Percentiles rank a stretch among this genome's conserved stretches.
These are phyloP conservation scores for Archaeoteleia sp. DNA, from an alignment of 2,888 invertebrate genomes.

Conservation along the genomic window DNA sequence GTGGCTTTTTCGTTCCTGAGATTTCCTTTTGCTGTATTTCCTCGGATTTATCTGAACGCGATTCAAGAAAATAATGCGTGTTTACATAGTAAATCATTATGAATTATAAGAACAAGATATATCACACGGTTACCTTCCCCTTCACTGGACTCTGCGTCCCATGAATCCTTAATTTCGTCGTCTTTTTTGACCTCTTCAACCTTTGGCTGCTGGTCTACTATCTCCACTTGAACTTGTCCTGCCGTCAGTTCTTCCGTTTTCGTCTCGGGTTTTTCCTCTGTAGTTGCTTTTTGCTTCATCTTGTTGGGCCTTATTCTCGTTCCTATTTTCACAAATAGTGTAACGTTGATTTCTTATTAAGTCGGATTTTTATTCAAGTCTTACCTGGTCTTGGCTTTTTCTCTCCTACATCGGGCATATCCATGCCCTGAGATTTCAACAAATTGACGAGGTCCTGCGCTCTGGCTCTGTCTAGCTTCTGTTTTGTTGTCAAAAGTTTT, in stretches of 20 bases:
- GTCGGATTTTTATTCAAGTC: too few relatives aligned
- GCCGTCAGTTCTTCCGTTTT: constrained; percentile 70
- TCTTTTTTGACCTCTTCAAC: constrained; percentile 66
- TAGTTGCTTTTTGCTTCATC: constrained; percentile 80
- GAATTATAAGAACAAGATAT: too few relatives aligned
- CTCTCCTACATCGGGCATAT: constrained; percentile 84
- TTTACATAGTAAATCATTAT: constrained; percentile 46
- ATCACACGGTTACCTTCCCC: constrained; percentile 73
- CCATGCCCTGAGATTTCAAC: constrained; percentile 91
- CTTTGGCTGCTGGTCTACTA: constrained; percentile 76
- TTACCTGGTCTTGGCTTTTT: constrained; percentile 77
- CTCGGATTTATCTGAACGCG: too few relatives aligned
- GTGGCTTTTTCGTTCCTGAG: constrained; percentile 47
- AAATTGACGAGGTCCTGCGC: constrained; percentile 93
- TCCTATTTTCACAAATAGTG: constrained; percentile 76
- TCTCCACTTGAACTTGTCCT: constrained; percentile 75
- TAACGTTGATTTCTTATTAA: constrained; percentile 12
- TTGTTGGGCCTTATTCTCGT: constrained; percentile 85
- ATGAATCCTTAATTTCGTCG: constrained; percentile 85
- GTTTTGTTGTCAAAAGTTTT: constrained; percentile 93
- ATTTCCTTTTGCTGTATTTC: constrained; percentile 12
- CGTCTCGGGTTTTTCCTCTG: constrained; percentile 77
- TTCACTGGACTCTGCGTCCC: constrained; percentile 86
- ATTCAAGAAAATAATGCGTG: too few relatives aligned
- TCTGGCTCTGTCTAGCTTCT: constrained; percentile 91